Percentiles rank a stretch among this genome's conserved stretches.
phyloP scores from a whole-genome alignment of 2,888 invertebrate genomes.

The Euzophera pinguis region DNA sequence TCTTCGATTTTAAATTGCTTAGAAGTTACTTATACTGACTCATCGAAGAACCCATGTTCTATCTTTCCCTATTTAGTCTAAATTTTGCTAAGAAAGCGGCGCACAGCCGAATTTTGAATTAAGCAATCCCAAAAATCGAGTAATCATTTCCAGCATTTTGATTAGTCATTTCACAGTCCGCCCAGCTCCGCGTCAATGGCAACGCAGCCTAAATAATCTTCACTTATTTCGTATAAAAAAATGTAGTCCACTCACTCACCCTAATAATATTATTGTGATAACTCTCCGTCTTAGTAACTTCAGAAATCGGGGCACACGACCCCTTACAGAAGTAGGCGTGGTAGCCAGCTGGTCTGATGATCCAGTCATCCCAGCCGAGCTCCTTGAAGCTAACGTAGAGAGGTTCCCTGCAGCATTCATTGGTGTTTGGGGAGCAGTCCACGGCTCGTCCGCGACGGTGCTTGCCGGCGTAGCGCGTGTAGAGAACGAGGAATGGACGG shows the following conservation, averaged over 20 bases:
- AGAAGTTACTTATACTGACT: too few relatives aligned
- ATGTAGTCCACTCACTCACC: constrained; percentile 67
- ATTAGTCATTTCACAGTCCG: too few relatives aligned
- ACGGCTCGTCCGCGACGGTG: constrained; percentile 82
- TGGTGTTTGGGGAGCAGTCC: constrained; percentile 83
- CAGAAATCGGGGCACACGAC: constrained; percentile 86
- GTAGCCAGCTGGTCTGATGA: constrained; percentile 89
- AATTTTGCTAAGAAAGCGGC: too few relatives aligned
- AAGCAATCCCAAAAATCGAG: too few relatives aligned
- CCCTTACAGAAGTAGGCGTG: constrained; percentile 94
- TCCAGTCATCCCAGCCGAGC: constrained; percentile 94
- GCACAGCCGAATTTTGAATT: too few relatives aligned
- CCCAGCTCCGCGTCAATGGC: too few relatives aligned
- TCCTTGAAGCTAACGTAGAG: constrained; percentile 91
- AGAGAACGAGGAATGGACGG: constrained; percentile 88
- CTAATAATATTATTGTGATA: constrained; percentile 87
- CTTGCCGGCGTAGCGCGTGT: constrained; percentile 85
- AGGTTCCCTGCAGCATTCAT: constrained; percentile 91
- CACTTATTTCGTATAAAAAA: not conserved
- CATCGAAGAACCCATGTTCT: too few relatives aligned
- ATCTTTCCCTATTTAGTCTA: too few relatives aligned
- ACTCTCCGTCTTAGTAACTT: constrained; percentile 79
- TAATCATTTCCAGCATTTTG: too few relatives aligned
- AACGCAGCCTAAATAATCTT: too few relatives aligned
- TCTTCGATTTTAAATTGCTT: too few relatives aligned